Base-by-base conservation (phyloP, 2,797 vertebrate species). In the Nasua narica region DNA sequence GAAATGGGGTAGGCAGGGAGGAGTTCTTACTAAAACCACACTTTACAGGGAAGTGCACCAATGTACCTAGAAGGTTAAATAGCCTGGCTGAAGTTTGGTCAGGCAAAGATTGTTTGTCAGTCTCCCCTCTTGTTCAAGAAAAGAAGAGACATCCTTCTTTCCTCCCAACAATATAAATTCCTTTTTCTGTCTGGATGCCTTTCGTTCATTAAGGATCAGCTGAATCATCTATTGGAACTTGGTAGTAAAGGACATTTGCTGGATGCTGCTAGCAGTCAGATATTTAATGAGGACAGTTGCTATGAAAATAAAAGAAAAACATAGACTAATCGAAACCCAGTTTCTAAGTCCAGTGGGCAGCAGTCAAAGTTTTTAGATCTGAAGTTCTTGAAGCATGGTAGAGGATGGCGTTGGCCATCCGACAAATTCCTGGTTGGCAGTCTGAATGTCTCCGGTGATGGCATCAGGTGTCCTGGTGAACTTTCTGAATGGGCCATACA, bases 251-350 rank as follows among this genome's bases (percentile, higher is more conserved):
- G 46, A 77, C 65, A 86, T 67, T 58, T 83, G 40, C 58, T 77
- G 58, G 56, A 76, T 52, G 43, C 56, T 65, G 21, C 37, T 65
- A 43, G 58, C 70, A 65, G 46, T 19, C 52, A 77, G 70, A 48
- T 70, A 56, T 40, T 65, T 77, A 76, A 76, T 25, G 35, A 76
- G 58, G 48, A 37, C 21, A n/a, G 58, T 29, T 86, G 48, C 58
- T 77, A 92, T 35, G 70, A 86, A 92, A 92, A 92, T 43, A 85
- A 77, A 91, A 76, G 67, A 84, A 50, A 92, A 92, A 92, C 67
- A 84, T 60, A 50, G 79, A 32, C 23, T 32, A 90, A 54, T 5
- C 60, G 67, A 74, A 91, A 60, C 56, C 1, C 7, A 84, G 82
- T 46, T 85, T 77, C 58, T 27, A 58, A 77, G 32, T 52, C 70